phyloP scores from a whole-genome alignment of 2,888 invertebrate species.

The Dermolepida albohirtum region DNA sequence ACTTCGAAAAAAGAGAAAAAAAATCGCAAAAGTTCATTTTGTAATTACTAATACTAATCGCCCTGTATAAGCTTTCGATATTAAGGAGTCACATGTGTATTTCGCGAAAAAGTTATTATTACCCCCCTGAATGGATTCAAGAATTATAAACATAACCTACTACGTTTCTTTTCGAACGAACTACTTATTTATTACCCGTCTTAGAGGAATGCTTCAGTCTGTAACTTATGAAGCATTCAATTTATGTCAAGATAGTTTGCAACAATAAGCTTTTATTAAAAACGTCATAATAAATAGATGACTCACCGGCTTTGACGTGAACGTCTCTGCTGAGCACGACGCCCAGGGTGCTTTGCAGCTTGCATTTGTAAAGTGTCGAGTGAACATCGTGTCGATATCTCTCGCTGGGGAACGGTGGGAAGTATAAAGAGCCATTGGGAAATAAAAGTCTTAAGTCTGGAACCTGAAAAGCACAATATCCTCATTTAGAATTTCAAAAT shows the following conservation, averaged over 20 bases:
- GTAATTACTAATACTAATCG: too few relatives aligned
- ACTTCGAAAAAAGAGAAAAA: too few relatives aligned
- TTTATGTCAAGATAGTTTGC: neutral
- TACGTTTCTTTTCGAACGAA: too few relatives aligned
- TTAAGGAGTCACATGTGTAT: too few relatives aligned
- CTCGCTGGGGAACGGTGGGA: slow-evolving; percentile 85
- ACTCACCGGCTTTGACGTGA: slow-evolving; percentile 89
- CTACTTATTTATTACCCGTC: too few relatives aligned
- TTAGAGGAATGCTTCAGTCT: too few relatives aligned
- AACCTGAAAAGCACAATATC: slow-evolving; percentile 63
- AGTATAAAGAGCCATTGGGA: slow-evolving; percentile 87
- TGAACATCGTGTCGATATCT: slow-evolving; percentile 87
- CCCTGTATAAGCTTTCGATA: too few relatives aligned
- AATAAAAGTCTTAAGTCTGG: slow-evolving; percentile 81
- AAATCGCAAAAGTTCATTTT: too few relatives aligned
- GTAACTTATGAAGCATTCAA: neutral
- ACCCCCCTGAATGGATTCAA: too few relatives aligned
- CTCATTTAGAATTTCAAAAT: neutral
- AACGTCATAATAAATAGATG: slow-evolving; percentile 15
- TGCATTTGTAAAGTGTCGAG: slow-evolving; percentile 82
- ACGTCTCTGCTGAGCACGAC: slow-evolving; percentile 86
- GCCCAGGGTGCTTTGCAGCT: slow-evolving; percentile 78
- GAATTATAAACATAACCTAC: too few relatives aligned
- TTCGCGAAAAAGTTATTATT: too few relatives aligned
- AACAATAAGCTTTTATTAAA: neutral